These are phyloP conservation scores for Anas platyrhynchos DNA, from an alignment of 2,113 vertebrate species.

Conservation along the genomic window DNA sequence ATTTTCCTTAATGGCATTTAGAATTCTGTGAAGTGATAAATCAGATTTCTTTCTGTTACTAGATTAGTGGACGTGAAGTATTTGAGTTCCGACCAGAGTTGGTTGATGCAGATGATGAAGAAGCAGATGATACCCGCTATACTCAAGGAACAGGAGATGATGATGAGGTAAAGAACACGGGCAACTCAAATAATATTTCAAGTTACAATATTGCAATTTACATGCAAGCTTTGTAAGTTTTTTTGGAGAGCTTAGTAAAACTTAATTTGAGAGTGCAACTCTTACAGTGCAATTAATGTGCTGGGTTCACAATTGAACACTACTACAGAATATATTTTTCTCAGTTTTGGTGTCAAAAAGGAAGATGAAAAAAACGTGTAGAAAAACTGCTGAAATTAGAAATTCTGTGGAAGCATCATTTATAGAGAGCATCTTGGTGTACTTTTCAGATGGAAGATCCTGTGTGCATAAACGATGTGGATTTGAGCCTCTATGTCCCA, in stretches of 20 bases:
- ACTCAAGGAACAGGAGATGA: conserved; percentile 75
- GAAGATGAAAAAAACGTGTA: background rate
- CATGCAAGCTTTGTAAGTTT: background rate
- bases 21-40: background rate
- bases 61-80: conserved; percentile 97
- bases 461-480: conserved; percentile 87
- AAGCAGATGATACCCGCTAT: conserved; percentile 90
- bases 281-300: background rate
- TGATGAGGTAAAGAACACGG: conserved; percentile 72
- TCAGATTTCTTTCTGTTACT: background rate
- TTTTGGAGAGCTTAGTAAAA: background rate
- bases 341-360: background rate
- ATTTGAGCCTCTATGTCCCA: conserved; percentile 90
- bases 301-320: background rate
- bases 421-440: background rate
- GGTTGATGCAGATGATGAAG: conserved; percentile 93
- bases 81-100: conserved; percentile 96
- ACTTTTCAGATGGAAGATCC: conserved; percentile 78
- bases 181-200: background rate
- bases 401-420: background rate
- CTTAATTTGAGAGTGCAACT: background rate
- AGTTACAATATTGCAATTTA: background rate
- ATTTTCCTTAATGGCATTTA: background rate
- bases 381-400: background rate
- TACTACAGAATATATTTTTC: background rate